phyloP scores from a whole-genome alignment of 2,113 vertebrate genomes.

The Rhynchomys soricoides region DNA sequence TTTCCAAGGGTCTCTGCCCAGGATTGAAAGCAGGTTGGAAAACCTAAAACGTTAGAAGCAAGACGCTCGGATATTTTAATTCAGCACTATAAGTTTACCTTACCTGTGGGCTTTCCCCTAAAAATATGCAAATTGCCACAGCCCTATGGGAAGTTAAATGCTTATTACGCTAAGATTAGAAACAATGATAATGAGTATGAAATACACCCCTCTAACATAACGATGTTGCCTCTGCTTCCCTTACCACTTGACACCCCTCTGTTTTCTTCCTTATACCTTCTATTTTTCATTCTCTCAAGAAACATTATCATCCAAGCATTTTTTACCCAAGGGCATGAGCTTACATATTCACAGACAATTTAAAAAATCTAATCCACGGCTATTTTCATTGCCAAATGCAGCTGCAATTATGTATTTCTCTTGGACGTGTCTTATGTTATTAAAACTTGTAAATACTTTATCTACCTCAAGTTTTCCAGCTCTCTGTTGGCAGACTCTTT shows the following conservation, averaged over 20 bases:
- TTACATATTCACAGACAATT: slow-evolving; percentile 72
- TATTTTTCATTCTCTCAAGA: slow-evolving; percentile 67
- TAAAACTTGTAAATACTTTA: slow-evolving; percentile 74
- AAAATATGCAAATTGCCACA: slow-evolving; percentile 49
- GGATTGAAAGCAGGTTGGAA: slow-evolving; percentile 58
- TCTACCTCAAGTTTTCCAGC: slow-evolving; percentile 76
- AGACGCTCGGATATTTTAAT: not conserved
- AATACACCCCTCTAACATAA: not conserved
- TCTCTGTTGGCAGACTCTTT: slow-evolving; percentile 42
- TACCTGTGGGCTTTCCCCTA: slow-evolving; percentile 57
- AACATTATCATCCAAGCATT: slow-evolving; percentile 49
- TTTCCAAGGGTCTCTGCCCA: slow-evolving; percentile 13
- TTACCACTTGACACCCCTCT: not conserved
- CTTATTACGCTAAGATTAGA: slow-evolving; percentile 32
- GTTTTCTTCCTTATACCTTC: not conserved
- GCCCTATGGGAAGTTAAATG: slow-evolving; percentile 39
- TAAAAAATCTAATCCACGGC: slow-evolving; percentile 66
- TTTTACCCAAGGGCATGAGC: slow-evolving; percentile 42
- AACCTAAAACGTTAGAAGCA: not conserved
- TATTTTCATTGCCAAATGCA: slow-evolving; percentile 65
- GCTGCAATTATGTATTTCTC: slow-evolving; percentile 74
- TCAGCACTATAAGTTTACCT: slow-evolving; percentile 48
- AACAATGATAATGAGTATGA: slow-evolving; percentile 25
- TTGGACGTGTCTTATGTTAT: slow-evolving; percentile 67
- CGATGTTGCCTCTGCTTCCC: not conserved